Evolutionary conservation across 1,140 invertebrate genomes (phyloP), one percentile per base, ranked within the genome.

Genomic region (Goniozus legneri): DNA sequence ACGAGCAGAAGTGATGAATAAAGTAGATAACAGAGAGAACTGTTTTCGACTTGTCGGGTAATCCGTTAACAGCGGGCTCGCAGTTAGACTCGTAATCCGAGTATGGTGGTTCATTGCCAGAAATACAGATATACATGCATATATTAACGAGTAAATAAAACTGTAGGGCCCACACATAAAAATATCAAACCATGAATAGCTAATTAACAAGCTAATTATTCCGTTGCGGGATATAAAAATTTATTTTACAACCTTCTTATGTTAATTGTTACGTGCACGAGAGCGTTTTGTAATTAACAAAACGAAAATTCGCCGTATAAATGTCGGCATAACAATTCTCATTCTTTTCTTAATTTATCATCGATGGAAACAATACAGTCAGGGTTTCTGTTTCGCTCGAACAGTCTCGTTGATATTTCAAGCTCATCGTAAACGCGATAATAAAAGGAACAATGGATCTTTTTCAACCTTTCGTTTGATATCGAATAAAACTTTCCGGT

Each of bases 31-130:
- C 13, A 37, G 34, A 15, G 30, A 15, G 33, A 70, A 69, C 67
- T 59, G 66, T 66, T 66, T 59, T 41, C 49, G 50, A 48, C 44
- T 54, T 46, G 39, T 42, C 57, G 52, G 55, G 60, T 68, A 72
- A 72, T 70, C 67, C 62, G 65, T 59, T 72, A 72, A 72, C 67
- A 72, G 65, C 59, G 50, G 51, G 59, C 59, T 52, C 52, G 43
- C 59, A 52, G 67, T 62, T 51, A 38, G 34, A 33, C 53, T 54
- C 39, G 47, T 67, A 68, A 70, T 71, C 67, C 60, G 50, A n/a
- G n/a, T n/a, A n/a, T n/a, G n/a, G n/a, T n/a, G n/a, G n/a, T n/a
- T n/a, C n/a, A n/a, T n/a, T n/a, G n/a, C n/a, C n/a, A n/a, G n/a
- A n/a, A n/a, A n/a, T n/a, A n/a, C n/a, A n/a, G n/a, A n/a, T n/a